Percentiles rank a stretch among this genome's conserved stretches.
phyloP scores from a whole-genome alignment of 2,888 invertebrate genomes.

The Herminia tarsipennalis region DNA sequence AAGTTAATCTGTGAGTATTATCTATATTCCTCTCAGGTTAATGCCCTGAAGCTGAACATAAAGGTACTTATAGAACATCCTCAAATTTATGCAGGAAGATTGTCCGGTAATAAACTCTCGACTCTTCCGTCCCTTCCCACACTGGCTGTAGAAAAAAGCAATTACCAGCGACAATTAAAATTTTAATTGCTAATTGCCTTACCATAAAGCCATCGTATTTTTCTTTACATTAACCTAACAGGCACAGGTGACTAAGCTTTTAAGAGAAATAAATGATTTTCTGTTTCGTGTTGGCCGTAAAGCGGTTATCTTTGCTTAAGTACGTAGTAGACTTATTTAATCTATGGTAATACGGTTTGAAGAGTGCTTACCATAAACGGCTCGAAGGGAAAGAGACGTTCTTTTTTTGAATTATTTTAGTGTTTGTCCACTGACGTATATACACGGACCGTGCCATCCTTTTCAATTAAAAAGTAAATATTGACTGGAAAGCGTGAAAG shows the following conservation, averaged over 20 bases:
- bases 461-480: too few relatives aligned
- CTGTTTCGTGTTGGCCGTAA: constrained; percentile 9
- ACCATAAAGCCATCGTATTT: constrained; percentile 14
- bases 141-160: constrained; percentile 16
- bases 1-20: too few relatives aligned
- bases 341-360: constrained; percentile 23
- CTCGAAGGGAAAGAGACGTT: neutral
- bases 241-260: constrained; percentile 15
- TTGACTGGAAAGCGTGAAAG: too few relatives aligned
- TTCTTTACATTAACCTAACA: constrained; percentile 3
- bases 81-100: too few relatives aligned
- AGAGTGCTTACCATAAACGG: constrained; percentile 1
- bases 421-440: too few relatives aligned
- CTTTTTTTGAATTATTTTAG: neutral
- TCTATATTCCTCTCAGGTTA: too few relatives aligned
- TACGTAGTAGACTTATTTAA: constrained; percentile 17
- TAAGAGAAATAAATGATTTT: constrained; percentile 16
- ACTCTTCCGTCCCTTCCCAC: neutral
- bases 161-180: constrained; percentile 22
- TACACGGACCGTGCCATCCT: too few relatives aligned
- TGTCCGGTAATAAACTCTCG: neutral
- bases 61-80: too few relatives aligned
- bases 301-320: constrained; percentile 9
- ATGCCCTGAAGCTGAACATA: too few relatives aligned
- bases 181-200: constrained; percentile 34